Evolutionary conservation across 2,113 vertebrate genomes (phyloP).

Genomic region (Cacatua alba): DNA sequence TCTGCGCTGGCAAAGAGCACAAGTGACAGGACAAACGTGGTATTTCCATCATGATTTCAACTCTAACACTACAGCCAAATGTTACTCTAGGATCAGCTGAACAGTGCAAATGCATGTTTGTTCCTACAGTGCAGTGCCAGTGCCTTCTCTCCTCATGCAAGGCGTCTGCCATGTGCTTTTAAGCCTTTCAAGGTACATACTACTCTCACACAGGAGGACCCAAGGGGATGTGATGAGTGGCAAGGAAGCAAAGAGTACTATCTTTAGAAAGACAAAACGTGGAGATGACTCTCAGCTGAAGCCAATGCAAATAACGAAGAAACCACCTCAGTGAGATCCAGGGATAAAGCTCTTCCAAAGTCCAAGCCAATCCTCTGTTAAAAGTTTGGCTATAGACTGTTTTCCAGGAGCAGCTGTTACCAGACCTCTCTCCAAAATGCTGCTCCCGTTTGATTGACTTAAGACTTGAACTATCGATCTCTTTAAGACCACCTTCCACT

Average conservation of each 20-base stretch:
- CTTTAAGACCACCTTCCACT: neutral
- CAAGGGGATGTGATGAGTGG: neutral
- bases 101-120: accelerated
- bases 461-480: neutral
- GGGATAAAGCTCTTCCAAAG: neutral
- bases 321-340: neutral
- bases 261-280: neutral
- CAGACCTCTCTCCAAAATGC: neutral
- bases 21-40: neutral
- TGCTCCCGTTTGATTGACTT: neutral
- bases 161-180: neutral
- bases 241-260: neutral
- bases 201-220: neutral
- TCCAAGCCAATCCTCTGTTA: neutral
- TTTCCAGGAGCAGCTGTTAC: neutral
- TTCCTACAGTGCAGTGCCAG: neutral
- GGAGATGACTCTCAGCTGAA: neutral
- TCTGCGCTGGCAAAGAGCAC: neutral
- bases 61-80: neutral
- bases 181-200: neutral
- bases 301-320: neutral
- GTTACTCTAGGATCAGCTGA: neutral
- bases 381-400: neutral
- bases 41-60: neutral
- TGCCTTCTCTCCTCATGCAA: accelerated